Evolutionary conservation across 2,113 vertebrate genomes (phyloP), one percentile per base, ranked within the genome.

Genomic region (Corythornis vintsioides): DNA sequence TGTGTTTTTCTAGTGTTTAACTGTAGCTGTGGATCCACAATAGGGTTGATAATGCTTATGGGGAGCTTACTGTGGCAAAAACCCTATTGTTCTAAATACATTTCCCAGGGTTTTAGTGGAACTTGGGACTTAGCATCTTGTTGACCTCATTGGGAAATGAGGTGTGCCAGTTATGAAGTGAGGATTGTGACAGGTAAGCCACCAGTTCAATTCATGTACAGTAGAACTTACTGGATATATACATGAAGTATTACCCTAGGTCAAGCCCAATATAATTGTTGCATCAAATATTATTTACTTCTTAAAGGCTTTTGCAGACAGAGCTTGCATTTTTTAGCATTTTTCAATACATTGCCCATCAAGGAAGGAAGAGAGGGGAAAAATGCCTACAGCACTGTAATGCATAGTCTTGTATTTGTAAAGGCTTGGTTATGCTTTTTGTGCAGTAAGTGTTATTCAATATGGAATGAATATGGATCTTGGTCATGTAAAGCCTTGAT

Each of bases 181-280:
- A 60, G 43, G 38, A 35, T 75, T 88, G 21, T 42, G 28, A 7
- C 43, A 24, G 0, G 0, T 48, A 61, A 42, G 18, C 31, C 73
- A 42, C n/a, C 7, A 0, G 31, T 33, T 47, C 24, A 40, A 0
- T 35, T 85, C 20, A n/a, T 4, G 1, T 43, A 24, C 40, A 19
- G 15, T 43, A 47, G 18, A 53, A 18, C 7, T 53, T 55, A 8
- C 11, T 69, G 63, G 16, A 10, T 3, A 2, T 31, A 53, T 5
- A 11, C 2, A 0, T 20, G 24, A 57, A 53, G 11, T 47, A 47
- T 19, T 42, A 35, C 40, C 16, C 25, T 10, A 31, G 15, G 17
- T 61, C 47, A 72, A 85, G 31, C 13, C 24, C 59, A 18, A 5
- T 66, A 13, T 53, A 63, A 25, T 33, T 2, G 1, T 24, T 75